Conservation (phyloP, 2,888 invertebrate species). For the Tetragnatha montana region DNA sequence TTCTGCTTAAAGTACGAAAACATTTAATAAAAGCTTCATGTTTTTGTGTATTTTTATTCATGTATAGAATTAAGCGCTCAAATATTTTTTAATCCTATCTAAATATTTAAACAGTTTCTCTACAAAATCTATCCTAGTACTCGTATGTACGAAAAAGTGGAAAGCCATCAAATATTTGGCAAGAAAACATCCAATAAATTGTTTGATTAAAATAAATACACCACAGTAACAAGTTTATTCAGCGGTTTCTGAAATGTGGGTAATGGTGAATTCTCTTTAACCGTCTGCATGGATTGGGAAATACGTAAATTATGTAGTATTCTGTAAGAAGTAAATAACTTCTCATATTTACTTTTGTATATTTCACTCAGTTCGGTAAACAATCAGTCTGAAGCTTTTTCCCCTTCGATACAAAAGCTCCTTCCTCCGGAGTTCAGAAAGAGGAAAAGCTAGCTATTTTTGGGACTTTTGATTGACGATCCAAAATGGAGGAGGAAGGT, state of each 20-base stretch:
- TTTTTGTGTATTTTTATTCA: no score
- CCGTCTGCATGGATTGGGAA: neutral
- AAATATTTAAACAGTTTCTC: no score
- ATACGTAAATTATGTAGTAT: neutral
- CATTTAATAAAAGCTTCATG: no score
- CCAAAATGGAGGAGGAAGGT: constrained; percentile 8
- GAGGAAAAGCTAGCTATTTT: neutral
- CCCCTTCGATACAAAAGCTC: constrained; percentile 8
- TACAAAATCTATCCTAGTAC: no score
- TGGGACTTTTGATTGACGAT: constrained; percentile 33
- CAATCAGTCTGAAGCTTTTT: neutral
- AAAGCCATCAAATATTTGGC: no score
- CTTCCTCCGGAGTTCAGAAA: neutral
- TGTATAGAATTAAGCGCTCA: no score
- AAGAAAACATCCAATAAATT: no score
- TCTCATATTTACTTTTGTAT: neutral
- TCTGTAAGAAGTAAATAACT: neutral
- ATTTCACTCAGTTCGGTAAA: neutral
- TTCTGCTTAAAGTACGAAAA: no score
- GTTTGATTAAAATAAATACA: neutral
- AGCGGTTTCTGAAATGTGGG: neutral
- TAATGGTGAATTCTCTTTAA: neutral
- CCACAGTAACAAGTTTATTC: neutral
- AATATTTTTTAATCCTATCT: no score
- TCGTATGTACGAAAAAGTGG: no score